Evolutionary conservation across 2,888 invertebrate species (phyloP).

Genomic region (Agriopis marginaria): DNA sequence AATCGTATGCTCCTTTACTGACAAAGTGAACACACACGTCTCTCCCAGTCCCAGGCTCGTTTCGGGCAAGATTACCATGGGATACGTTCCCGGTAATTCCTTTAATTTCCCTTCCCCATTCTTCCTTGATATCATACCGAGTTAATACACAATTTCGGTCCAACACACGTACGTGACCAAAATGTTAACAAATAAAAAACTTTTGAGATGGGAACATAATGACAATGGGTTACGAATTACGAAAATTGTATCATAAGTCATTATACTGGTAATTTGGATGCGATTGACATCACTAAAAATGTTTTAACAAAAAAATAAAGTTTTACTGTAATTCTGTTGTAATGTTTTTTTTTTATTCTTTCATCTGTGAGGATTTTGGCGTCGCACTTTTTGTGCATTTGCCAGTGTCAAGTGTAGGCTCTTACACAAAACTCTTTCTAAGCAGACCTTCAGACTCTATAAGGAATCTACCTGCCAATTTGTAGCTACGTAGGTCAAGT

Average conservation of each 20-base stretch:
- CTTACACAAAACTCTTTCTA: too few relatives aligned
- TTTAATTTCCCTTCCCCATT: constrained; percentile 59
- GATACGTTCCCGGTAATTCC: constrained; percentile 59
- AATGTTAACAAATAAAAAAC: constrained; percentile 23
- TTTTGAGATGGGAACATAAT: constrained; percentile 28
- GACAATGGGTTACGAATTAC: constrained; percentile 26
- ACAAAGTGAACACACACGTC: constrained; percentile 6
- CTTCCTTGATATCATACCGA: constrained; percentile 22
- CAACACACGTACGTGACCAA: constrained; percentile 29
- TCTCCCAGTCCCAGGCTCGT: constrained; percentile 1
- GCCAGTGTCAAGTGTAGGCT: too few relatives aligned
- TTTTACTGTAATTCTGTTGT: too few relatives aligned
- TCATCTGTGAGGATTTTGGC: too few relatives aligned
- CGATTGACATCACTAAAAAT: constrained; percentile 13
- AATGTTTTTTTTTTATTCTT: too few relatives aligned
- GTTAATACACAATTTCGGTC: constrained; percentile 20
- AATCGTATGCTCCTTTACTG: not conserved
- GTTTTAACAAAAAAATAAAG: too few relatives aligned
- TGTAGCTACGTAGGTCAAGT: too few relatives aligned
- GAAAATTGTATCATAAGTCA: constrained; percentile 27
- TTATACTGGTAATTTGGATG: constrained; percentile 24
- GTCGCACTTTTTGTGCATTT: too few relatives aligned
- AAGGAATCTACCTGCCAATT: too few relatives aligned
- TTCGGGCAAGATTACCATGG: constrained; percentile 20
- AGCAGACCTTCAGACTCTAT: too few relatives aligned